These are phyloP conservation scores for Antheraea yamamai DNA, from an alignment of 2,888 invertebrate species.

Conservation along the genomic window DNA sequence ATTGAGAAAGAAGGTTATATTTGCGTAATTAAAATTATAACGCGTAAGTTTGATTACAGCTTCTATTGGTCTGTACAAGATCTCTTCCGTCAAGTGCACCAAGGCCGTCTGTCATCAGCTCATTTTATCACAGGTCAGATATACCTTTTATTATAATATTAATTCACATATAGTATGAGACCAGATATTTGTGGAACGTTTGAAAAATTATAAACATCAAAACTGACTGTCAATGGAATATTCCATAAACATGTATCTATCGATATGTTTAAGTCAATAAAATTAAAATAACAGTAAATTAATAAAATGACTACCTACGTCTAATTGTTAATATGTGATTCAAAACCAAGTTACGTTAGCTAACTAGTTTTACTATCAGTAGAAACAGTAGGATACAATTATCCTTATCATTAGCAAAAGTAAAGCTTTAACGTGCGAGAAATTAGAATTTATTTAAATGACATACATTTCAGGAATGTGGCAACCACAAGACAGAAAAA, in stretches of 20 bases:
- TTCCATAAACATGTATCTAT: too few species aligned
- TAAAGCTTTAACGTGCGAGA: too few species aligned
- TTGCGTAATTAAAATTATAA: not conserved
- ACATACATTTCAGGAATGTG: too few species aligned
- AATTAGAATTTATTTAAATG: too few species aligned
- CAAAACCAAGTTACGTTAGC: not conserved
- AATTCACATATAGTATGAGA: not conserved
- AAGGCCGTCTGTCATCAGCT: constrained; percentile 58
- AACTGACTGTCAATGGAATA: too few species aligned
- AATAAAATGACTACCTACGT: not conserved
- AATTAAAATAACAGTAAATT: not conserved
- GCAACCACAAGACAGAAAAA: too few species aligned
- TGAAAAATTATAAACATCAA: too few species aligned
- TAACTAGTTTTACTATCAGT: not conserved
- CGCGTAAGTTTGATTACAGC: constrained; percentile 44
- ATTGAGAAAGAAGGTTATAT: too few species aligned
- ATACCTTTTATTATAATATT: not conserved
- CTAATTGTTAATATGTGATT: not conserved
- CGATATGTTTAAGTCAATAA: not conserved
- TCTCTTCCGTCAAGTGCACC: constrained; percentile 82
- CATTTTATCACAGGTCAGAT: constrained; percentile 69
- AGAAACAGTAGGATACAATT: not conserved
- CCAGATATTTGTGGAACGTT: not conserved
- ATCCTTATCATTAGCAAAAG: not conserved
- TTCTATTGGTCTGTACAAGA: constrained; percentile 88